A percentile compares a stretch with the other conserved stretches of the same genome.
These are phyloP conservation scores for Tinea pellionella DNA, from an alignment of 2,888 invertebrate genomes.

Conservation along the genomic window DNA sequence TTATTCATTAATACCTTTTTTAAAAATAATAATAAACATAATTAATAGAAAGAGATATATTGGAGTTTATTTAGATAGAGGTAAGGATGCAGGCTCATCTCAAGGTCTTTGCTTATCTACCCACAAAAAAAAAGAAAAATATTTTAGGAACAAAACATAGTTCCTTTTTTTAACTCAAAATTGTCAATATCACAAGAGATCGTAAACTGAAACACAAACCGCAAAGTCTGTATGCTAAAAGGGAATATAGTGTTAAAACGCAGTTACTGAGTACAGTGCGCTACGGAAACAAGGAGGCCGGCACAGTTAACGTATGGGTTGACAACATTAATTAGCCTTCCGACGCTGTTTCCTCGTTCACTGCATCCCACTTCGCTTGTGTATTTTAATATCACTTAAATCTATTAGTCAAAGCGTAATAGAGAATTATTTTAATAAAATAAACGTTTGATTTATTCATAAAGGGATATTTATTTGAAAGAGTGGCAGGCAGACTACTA, in stretches of 20 bases:
- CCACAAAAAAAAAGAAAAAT: too few relatives aligned
- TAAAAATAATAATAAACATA: too few relatives aligned
- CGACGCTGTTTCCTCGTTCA: not conserved
- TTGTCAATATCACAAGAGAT: not conserved
- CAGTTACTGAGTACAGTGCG: not conserved
- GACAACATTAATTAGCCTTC: constrained; percentile 8
- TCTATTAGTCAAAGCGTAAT: not conserved
- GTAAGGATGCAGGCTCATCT: too few relatives aligned
- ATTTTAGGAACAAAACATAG: too few relatives aligned
- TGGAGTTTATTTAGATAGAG: too few relatives aligned
- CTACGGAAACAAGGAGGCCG: constrained; percentile 4
- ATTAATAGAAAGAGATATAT: too few relatives aligned
- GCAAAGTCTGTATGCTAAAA: not conserved
- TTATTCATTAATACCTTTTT: too few relatives aligned
- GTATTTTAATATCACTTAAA: not conserved
- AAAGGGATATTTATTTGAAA: too few relatives aligned
- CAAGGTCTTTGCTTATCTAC: too few relatives aligned
- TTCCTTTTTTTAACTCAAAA: not conserved
- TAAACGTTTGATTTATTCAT: not conserved
- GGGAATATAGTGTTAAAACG: not conserved
- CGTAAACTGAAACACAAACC: not conserved
- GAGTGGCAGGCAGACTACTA: too few relatives aligned
- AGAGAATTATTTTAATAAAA: not conserved
- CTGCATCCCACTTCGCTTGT: not conserved
- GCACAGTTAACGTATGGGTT: constrained; percentile 11